Evolutionary conservation across 2,113 vertebrate genomes (phyloP), one percentile per base, ranked within the genome.

Genomic region (Gorilla gorilla): DNA sequence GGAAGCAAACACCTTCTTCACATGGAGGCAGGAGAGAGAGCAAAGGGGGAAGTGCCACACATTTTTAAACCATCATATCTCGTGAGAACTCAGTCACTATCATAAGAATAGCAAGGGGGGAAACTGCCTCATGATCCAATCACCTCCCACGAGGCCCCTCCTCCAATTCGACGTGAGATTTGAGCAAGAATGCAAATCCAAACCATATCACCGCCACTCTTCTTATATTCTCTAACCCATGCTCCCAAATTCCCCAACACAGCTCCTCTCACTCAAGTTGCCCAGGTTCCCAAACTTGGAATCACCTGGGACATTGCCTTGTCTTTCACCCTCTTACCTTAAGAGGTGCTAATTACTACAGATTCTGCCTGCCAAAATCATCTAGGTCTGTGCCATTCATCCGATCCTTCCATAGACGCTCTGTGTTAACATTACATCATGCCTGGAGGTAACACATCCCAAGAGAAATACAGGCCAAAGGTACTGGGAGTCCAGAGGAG

Each of bases 391-490:
- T 64, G 45, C 40, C 20, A 68, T 43, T 78, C 23, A 79, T 82
- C 52, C 32, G 80, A 10, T 55, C 35, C 13, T 76, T n/a, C 20
- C 43, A 48, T 27, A 81, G 59, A 57, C 4, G 78, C 55, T 30
- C 10, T 93, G 23, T 73, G 5, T 55, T 9, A 73, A 27, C 23
- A 13, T 70, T 88, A 59, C 38, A 18, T 93, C 43, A 89, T 86
- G 57, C 43, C 57, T 82, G 6, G 22, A 78, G 43, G 10, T 91
- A 66, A 80, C 64, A 78, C 22, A 38, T 50, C 52, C 66, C 64
- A 80, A 88, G 57, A 78, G 82, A 89, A 96, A 76, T 78, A 89
- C 38, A 96, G 75, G 48, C 17, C 35, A 91, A 81, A 50, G 45
- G 9, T 43, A 57, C 30, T n/a, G 17, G 18, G 48, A 95, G n/a